A percentile compares a stretch with the other conserved stretches of the same genome.
Conservation (phyloP, 2,888 invertebrate species). For the Anarsia innoxiella region DNA sequence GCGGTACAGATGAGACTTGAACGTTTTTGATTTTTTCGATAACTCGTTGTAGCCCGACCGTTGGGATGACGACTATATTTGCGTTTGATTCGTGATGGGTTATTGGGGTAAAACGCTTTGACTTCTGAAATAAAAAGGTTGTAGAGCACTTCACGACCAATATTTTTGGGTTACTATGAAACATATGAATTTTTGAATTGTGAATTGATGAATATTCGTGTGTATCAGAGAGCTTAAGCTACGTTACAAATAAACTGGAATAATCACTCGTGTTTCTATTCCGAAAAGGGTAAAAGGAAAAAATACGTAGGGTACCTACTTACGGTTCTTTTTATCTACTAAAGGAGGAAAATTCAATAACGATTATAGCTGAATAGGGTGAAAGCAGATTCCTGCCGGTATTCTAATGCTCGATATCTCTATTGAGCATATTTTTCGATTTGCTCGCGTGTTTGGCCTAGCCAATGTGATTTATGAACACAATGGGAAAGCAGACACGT, state of each 20-base stretch:
- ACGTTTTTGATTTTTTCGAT: constrained; percentile 45
- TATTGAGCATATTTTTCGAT: constrained; percentile 48
- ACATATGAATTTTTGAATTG: too few relatives aligned
- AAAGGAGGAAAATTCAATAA: constrained; percentile 20
- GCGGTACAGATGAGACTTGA: constrained; percentile 38
- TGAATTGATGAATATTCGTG: too few relatives aligned
- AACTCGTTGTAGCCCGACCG: constrained; percentile 35
- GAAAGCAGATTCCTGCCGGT: constrained; percentile 17
- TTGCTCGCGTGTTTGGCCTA: constrained; percentile 30
- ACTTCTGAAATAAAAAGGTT: background rate
- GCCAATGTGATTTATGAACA: constrained; percentile 43
- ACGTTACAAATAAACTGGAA: too few relatives aligned
- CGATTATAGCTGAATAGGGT: constrained; percentile 15
- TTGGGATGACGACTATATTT: constrained; percentile 35
- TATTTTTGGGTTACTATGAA: too few relatives aligned
- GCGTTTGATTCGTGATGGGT: constrained; percentile 7
- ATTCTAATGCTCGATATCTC: constrained; percentile 37
- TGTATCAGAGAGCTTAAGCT: too few relatives aligned
- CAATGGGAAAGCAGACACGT: constrained; percentile 2
- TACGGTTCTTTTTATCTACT: constrained; percentile 12
- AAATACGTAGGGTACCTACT: background rate
- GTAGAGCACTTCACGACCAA: background rate
- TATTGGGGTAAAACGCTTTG: background rate
- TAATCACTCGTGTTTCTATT: too few relatives aligned
- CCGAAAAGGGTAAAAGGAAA: too few relatives aligned